Base-by-base conservation (phyloP, 2,113 vertebrate species). In the Upupa epops region DNA sequence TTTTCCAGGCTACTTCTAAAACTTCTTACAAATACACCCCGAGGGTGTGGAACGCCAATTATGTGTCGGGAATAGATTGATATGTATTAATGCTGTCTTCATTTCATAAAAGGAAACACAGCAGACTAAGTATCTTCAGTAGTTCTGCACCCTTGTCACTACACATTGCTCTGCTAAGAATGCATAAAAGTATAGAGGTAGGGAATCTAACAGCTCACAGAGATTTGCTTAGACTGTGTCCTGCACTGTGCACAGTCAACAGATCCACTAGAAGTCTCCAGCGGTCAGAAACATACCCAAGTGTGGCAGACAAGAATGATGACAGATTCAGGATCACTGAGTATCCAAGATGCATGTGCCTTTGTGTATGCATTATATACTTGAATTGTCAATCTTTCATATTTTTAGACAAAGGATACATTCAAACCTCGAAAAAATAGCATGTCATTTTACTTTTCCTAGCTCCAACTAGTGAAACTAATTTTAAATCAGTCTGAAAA, bases 401-500 rank as follows among this genome's bases (percentile, higher is more conserved):
- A 9, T 60, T 59, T 51, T 65, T 37, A 51, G 37, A 51, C 8
- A 75, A 80, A 78, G 7, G 18, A 55, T 17, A 54, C 88, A 77
- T 58, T 63, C 9, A 66, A 61, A 83, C 8, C 4, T 46, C 24
- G 5, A 7, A 9, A 28, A 10, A 75, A 34, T 36, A 55, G 45
- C 58, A 16, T 15, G 26, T 25, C 2, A 31, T 88, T 80, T 86
- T 84, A 69, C 42, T 55, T 37, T 64, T 56, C 5, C 17, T 7
- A 58, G 2, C 25, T 40, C 48, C 10, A 55, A 2, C 32, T 42
- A 64, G 21, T 40, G 20, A 78, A 90, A 45, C 3, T 40, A 64
- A 46, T 69, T 89, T 22, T 49, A 79, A 74, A 90, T 72, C 40
- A 74, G 32, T 29, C 70, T 69, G 36, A 73, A 93, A 83, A 74